A percentile compares a stretch with the other conserved stretches of the same genome.
These are phyloP conservation scores for Eucriotettix oculatus DNA, from an alignment of 2,888 invertebrate genomes.

Conservation along the genomic window DNA sequence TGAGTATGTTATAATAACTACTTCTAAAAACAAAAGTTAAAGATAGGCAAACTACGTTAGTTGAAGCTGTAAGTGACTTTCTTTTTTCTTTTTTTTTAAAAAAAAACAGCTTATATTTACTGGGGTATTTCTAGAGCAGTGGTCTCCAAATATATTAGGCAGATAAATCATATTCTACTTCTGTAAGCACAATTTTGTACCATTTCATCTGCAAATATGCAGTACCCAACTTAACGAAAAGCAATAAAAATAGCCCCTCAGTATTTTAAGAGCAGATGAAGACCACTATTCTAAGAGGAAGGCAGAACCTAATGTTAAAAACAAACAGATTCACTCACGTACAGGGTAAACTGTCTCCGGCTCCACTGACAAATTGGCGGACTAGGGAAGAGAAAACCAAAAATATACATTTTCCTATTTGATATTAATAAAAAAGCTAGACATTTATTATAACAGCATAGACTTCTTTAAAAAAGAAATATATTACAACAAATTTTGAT, in stretches of 20 bases:
- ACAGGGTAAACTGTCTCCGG: constrained; percentile 22
- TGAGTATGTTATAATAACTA: not conserved
- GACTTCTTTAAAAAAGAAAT: not conserved
- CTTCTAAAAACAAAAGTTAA: not conserved
- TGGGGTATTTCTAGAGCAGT: constrained; percentile 14
- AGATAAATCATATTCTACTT: no score
- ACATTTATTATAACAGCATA: not conserved
- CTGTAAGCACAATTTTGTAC: no score
- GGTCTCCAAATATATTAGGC: constrained; percentile 10
- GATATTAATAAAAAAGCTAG: not conserved
- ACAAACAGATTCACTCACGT: constrained; percentile 19
- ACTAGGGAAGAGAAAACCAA: constrained; percentile 18
- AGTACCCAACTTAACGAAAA: not conserved
- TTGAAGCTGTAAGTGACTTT: constrained; percentile 12
- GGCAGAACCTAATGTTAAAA: constrained; percentile 15
- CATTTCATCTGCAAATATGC: no score
- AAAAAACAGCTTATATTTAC: constrained; percentile 12
- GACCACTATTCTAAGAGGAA: constrained; percentile 16
- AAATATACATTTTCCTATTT: constrained; percentile 12
- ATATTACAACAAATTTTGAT: not conserved
- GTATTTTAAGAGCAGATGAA: constrained; percentile 6
- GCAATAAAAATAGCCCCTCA: not conserved
- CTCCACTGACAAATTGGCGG: constrained; percentile 22
- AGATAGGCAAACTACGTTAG: constrained; percentile 5
- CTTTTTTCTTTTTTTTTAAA: not conserved